Base-by-base conservation (phyloP, 23 tunicate species). In the Oikopleura vanhoeffeni region DNA sequence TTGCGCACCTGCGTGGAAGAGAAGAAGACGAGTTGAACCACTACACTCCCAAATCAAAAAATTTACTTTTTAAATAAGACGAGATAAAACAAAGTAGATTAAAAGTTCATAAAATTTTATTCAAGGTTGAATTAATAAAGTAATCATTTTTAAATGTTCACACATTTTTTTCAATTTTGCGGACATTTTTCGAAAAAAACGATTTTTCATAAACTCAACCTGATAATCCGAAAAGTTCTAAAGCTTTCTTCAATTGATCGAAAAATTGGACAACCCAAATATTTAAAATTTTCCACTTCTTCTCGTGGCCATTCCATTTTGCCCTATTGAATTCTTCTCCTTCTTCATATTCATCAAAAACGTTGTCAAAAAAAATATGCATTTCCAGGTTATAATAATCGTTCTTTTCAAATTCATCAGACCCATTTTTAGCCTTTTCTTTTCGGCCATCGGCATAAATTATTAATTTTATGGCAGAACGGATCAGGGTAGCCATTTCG, bases 301-400 rank as follows among this genome's bases (percentile, higher is more conserved):
- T 30, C 38, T 30, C 35, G 2, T 71, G 36, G 34, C 27, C 27
- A 2, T 2, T 32, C 34, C 27, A 13, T 2, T 71, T 71, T 71
- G 2, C 38, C 18, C 18, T 49, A 30, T 71, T 30, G 4, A 2
- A 2, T 28, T 71, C 79, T 2, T 13, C 27, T 28, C 3, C 4
- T 2, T 18, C 2, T 2, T 71, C 79, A 71, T 28, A 13, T 33
- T 28, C 79, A 38, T 71, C 79, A 71, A 71, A 71, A 33, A 71
- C 79, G 35, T 71, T 71, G 79, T 71, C 79, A 32, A 71, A 71
- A 30, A 71, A 71, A 71, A 71, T 71, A 32, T 71, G 79, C 27
- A 71, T 30, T 71, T 71, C 79, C 38, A 71, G 2, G 38, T 71
- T 71, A 30, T 13, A 71, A 71, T 71, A 71, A 32, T 71, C 79